Percentiles rank a stretch among this genome's conserved stretches.
Evolutionary conservation across 53 echinoderm and acorn worm species (phyloP).

Genomic region (Stichopus horrens): DNA sequence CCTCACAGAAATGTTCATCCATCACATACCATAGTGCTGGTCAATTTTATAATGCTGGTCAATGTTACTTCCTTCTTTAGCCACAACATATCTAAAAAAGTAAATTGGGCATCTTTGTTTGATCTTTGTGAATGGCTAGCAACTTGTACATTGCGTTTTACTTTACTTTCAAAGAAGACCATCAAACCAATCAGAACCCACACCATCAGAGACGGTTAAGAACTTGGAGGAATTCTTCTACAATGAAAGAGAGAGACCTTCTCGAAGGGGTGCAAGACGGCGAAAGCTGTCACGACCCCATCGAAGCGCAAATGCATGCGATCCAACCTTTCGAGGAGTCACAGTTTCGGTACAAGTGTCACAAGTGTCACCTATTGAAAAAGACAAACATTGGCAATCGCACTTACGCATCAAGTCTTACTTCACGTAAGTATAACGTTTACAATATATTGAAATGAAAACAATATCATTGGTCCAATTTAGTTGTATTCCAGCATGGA

Average conservation of each 20-base stretch:
- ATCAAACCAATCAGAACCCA: neutral
- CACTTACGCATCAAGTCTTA: conserved; percentile 65
- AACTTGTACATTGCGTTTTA: neutral
- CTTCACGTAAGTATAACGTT: conserved; percentile 60
- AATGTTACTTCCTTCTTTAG: too few species aligned
- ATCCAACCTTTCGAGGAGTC: conserved; percentile 83
- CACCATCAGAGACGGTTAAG: neutral
- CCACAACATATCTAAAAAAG: too few species aligned
- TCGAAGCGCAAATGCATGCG: conserved; percentile 65
- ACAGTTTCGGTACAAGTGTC: conserved; percentile 66
- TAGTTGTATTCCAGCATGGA: too few species aligned
- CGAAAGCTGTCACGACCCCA: conserved; percentile 73
- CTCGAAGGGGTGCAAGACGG: conserved; percentile 30
- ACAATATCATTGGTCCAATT: too few species aligned
- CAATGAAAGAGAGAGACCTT: neutral
- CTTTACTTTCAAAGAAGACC: neutral
- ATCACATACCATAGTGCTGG: too few species aligned
- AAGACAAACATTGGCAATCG: conserved; percentile 13
- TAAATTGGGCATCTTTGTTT: too few species aligned
- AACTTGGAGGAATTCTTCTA: neutral
- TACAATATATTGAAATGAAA: too few species aligned
- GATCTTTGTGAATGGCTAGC: too few species aligned
- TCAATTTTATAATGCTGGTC: too few species aligned
- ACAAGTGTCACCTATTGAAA: conserved; percentile 25
- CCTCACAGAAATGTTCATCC: too few species aligned